Evolutionary conservation across 2,888 invertebrate species (phyloP), one percentile per base, ranked within the genome.

Genomic region (Idaea biselata): DNA sequence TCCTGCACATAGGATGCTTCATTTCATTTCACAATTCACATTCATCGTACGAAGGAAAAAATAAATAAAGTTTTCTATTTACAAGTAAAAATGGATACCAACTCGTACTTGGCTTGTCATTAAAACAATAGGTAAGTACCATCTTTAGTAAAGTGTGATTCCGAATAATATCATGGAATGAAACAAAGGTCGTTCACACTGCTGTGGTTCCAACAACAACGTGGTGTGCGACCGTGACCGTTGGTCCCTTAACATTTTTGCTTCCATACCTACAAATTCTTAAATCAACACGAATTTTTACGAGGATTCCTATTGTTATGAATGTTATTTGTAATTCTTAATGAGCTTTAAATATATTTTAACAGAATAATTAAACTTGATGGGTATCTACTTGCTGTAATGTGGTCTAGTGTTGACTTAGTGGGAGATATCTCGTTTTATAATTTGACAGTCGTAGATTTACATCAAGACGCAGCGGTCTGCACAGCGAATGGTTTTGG

Each of bases 61-160:
- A n/a, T n/a, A n/a, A n/a, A n/a, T n/a, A n/a, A n/a, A n/a, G n/a
- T n/a, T n/a, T n/a, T n/a, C n/a, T n/a, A n/a, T n/a, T n/a, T n/a
- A n/a, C n/a, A n/a, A n/a, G n/a, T n/a, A n/a, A n/a, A n/a, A n/a
- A n/a, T n/a, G n/a, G n/a, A n/a, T n/a, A n/a, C n/a, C n/a, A n/a
- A n/a, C n/a, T n/a, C n/a, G n/a, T n/a, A 44, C 44, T 44, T 44
- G 87, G 80, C 78, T 77, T 77, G 80, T 80, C 75, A 80, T 80
- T 44, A 11, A 83, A 89, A 89, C 88, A 88, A 78, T 88, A n/a
- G n/a, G n/a, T n/a, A n/a, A n/a, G n/a, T n/a, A 86, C 83, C 76
- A 81, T 83, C 81, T 82, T 87, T 89, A 88, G 88, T 88, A 89
- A 86, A 89, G 89, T 89, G 83, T 84, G 83, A 87, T 88, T 87